A percentile compares a stretch with the other conserved stretches of the same genome.
Evolutionary conservation across 2,888 invertebrate genomes (phyloP).

Genomic region (Phrixothrix hirtus): DNA sequence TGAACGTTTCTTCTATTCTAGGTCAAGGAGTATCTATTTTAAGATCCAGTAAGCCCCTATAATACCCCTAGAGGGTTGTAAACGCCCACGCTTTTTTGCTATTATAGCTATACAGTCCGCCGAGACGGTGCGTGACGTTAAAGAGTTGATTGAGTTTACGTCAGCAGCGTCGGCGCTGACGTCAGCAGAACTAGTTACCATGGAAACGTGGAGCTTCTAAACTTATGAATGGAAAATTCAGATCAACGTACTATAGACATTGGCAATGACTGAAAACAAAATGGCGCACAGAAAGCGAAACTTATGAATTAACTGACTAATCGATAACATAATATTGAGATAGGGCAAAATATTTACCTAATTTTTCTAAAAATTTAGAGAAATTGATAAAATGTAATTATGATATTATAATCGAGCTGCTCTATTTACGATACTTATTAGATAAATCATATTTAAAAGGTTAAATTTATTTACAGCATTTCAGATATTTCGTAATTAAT

Average conservation of each 20-base stretch:
- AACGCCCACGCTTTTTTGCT: constrained; percentile 39
- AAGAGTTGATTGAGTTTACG: constrained; percentile 38
- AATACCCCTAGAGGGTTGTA: constrained; percentile 23
- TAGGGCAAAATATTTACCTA: neutral
- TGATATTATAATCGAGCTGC: too few relatives aligned
- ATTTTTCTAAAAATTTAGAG: neutral
- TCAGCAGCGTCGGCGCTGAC: constrained; percentile 39
- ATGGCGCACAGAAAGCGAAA: constrained; percentile 38
- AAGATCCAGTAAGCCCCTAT: constrained; percentile 31
- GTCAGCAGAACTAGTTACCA: constrained; percentile 41
- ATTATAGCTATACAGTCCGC: constrained; percentile 39
- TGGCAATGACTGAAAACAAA: constrained; percentile 37
- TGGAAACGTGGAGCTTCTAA: constrained; percentile 34
- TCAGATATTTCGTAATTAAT: too few relatives aligned
- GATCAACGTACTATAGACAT: constrained; percentile 38
- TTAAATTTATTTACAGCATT: too few relatives aligned
- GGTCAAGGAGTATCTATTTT: constrained; percentile 41
- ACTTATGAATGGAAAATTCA: constrained; percentile 43
- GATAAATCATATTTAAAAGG: too few relatives aligned
- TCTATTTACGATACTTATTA: too few relatives aligned
- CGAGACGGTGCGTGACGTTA: constrained; percentile 46
- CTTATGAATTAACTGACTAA: constrained; percentile 21
- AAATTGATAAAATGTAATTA: too few relatives aligned
- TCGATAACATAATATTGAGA: constrained; percentile 9
- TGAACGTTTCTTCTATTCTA: constrained; percentile 25